A percentile compares a stretch with the other conserved stretches of the same genome.
Evolutionary conservation across 2,797 vertebrate species (phyloP).

Genomic region (Myotis daubentonii): DNA sequence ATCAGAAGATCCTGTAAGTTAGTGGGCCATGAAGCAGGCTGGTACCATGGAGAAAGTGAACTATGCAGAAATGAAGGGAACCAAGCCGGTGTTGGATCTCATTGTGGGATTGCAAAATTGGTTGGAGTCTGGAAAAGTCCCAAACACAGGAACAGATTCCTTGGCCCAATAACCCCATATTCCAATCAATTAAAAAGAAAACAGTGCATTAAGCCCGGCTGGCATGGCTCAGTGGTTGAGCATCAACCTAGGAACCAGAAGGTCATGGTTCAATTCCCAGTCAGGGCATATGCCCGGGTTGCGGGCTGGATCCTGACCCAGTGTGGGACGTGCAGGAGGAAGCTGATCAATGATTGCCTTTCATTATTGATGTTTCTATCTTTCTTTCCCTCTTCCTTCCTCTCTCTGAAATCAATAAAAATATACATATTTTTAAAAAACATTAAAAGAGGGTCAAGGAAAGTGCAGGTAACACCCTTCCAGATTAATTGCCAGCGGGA

Average conservation of each 20-base stretch:
- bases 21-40: too few species aligned
- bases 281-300: too few species aligned
- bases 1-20: neutral
- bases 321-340: too few species aligned
- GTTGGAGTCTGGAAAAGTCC: neutral
- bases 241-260: too few species aligned
- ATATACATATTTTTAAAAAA: too few species aligned
- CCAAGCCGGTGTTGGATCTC: neutral
- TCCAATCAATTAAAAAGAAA: neutral
- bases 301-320: too few species aligned
- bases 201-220: neutral
- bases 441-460: neutral
- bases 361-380: too few species aligned
- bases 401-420: too few species aligned
- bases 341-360: too few species aligned
- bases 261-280: too few species aligned
- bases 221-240: too few species aligned
- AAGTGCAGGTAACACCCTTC: neutral
- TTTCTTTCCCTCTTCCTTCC: too few species aligned
- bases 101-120: neutral
- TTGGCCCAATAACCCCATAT: neutral
- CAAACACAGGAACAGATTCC: neutral
- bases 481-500: neutral
- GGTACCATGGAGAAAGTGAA: neutral
- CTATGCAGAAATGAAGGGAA: neutral